A percentile compares a stretch with the other conserved stretches of the same genome.
Evolutionary conservation across 2,888 invertebrate genomes (phyloP).

Genomic region (Entomobrya multifasciata): DNA sequence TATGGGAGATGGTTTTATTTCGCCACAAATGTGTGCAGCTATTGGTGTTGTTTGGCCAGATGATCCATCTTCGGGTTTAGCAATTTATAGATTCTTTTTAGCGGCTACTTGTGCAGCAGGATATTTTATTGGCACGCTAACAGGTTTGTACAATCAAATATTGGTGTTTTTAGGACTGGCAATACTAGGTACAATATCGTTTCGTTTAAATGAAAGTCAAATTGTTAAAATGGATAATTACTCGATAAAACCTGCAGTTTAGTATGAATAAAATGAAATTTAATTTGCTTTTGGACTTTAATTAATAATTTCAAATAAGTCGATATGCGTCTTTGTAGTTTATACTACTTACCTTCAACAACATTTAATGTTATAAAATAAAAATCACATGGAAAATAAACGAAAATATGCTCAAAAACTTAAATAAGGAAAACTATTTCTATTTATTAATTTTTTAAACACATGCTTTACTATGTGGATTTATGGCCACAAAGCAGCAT

Average conservation of each 20-base stretch:
- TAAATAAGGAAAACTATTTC: too few species aligned
- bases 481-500: too few species aligned
- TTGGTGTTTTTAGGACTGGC: conserved; percentile 16
- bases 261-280: too few species aligned
- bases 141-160: conserved; percentile 46
- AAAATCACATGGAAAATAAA: too few species aligned
- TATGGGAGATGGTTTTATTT: conserved; percentile 97
- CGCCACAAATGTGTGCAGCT: conserved; percentile 96
- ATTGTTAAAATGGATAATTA: conserved; percentile 36
- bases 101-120: conserved; percentile 23
- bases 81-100: conserved; percentile 88
- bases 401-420: too few species aligned
- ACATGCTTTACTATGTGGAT: too few species aligned
- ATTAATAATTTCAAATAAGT: too few species aligned
- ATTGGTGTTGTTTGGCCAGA: conserved; percentile 93
- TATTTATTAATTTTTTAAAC: too few species aligned
- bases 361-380: too few species aligned
- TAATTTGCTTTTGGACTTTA: too few species aligned
- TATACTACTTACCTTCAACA: too few species aligned
- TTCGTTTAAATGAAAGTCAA: conserved; percentile 36
- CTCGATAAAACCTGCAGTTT: not conserved
- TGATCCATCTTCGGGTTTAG: conserved; percentile 97
- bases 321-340: too few species aligned
- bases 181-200: conserved; percentile 40
- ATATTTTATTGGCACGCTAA: conserved; percentile 32